Base-by-base conservation (phyloP, 2,113 vertebrate species). In the Plestiodon gilberti region DNA sequence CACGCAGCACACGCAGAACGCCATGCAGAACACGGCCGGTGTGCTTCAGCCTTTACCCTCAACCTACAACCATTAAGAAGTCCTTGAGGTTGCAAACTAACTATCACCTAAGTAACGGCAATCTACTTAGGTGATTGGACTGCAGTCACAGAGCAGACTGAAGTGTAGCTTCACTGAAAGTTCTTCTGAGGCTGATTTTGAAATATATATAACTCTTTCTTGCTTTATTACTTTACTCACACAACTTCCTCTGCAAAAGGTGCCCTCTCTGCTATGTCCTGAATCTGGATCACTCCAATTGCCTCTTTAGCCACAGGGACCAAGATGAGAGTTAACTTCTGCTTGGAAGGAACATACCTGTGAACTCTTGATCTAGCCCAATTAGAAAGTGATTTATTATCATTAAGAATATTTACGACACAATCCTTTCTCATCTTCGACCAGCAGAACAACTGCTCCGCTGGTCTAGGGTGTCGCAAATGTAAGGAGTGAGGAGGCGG, bases 201-300 rank as follows among this genome's bases (percentile, higher is more conserved):
- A 85, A 90, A 82, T 84, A 90, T 91, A 89, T 86, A 40, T 62
- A 82, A 88, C 89, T 15, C 57, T 90, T 92, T 93, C 93, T 80
- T 91, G 89, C 90, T 93, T 91, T 52, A 33, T 6, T 65, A 22
- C 62, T 9, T 33, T 67, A 81, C 83, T 90, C 85, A 92, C 88
- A 89, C 92, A 91, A 80, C 71, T 87, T 65, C 59, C 71, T 71
- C 74, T 85, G 85, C 61, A 85, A 95, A 92, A 78, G 62, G 70
- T 82, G 73, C 57, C 67, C 81, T 88, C 82, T 89, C 71, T 86
- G 90, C 87, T 82, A 89, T 91, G 78, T 67, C 81, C 76, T 83
- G 84, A 89, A 90, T 70, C 33, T 91, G 75, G 82, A 83, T 88
- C 65, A 59, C 85, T 89, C 59, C 43, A 20, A 67, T 30, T 65